Conservation (phyloP, 2,113 vertebrate species). For the Cynocephalus volans region DNA sequence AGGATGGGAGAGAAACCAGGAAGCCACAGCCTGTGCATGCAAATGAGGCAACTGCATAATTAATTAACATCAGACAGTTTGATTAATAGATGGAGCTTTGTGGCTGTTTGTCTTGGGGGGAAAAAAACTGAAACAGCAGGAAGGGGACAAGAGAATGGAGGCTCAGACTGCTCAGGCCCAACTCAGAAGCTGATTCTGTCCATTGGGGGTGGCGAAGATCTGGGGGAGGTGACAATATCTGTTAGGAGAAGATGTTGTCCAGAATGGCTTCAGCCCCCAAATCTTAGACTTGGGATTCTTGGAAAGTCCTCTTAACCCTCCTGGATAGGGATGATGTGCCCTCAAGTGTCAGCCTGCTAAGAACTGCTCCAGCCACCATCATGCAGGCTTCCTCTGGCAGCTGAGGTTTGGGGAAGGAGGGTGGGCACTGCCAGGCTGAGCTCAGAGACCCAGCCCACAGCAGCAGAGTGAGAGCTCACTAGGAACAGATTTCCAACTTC, state of each 20-base stretch:
- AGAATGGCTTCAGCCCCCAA: neutral
- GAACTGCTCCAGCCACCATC: neutral
- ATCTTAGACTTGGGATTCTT: neutral
- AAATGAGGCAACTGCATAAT: constrained; percentile 89
- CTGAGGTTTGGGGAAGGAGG: neutral
- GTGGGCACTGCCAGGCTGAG: neutral
- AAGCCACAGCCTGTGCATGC: constrained; percentile 80
- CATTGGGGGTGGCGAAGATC: neutral
- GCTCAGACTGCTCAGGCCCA: neutral
- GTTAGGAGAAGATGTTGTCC: neutral
- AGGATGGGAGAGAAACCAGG: constrained; percentile 26
- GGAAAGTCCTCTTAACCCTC: neutral
- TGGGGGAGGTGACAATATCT: neutral
- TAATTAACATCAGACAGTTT: constrained; percentile 89
- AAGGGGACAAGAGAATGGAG: constrained; percentile 55
- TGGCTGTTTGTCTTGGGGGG: constrained; percentile 80
- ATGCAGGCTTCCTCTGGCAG: neutral
- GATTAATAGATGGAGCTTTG: constrained; percentile 87
- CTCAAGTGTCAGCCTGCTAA: neutral
- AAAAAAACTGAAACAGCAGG: constrained; percentile 55
- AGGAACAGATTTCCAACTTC: neutral
- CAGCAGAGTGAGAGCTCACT: neutral
- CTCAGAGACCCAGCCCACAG: neutral
- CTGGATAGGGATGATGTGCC: neutral
- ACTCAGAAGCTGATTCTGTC: neutral